These are phyloP conservation scores for Emydocephalus ijimae DNA, from an alignment of 2,113 vertebrate genomes.

Conservation along the genomic window DNA sequence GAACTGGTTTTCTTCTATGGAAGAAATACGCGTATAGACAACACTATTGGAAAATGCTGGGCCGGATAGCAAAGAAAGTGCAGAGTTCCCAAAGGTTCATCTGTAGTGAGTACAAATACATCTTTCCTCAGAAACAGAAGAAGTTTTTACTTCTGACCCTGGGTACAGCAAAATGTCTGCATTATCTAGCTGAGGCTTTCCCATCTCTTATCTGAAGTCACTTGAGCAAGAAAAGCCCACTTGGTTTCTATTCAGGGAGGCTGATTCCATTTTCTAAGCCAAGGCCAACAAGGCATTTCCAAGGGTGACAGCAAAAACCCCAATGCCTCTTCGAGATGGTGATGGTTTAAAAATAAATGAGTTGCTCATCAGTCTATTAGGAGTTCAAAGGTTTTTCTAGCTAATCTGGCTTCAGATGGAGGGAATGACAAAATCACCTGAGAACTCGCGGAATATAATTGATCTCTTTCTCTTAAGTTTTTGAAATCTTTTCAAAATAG, in stretches of 20 bases:
- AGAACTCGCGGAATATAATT: neutral
- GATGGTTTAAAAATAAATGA: neutral
- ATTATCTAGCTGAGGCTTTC: neutral
- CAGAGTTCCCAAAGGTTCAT: neutral
- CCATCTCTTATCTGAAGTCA: neutral
- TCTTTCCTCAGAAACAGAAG: neutral
- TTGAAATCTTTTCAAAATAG: neutral
- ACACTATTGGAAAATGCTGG: neutral
- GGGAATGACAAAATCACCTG: neutral
- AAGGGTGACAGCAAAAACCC: neutral
- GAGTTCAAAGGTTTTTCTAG: neutral
- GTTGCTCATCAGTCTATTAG: neutral
- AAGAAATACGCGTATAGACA: neutral
- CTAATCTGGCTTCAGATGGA: neutral
- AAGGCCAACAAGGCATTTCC: neutral
- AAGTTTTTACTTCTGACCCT: neutral
- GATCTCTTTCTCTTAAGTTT: neutral
- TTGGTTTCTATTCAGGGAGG: neutral
- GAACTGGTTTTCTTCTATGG: neutral
- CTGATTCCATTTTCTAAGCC: neutral
- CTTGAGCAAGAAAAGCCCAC: neutral
- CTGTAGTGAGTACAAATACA: neutral
- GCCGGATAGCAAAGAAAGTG: neutral
- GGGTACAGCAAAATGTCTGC: neutral
- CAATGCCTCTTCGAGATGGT: neutral